These are phyloP conservation scores for Drosophila malerkotliana DNA, from an alignment of 1,140 invertebrate species.

Conservation along the genomic window DNA sequence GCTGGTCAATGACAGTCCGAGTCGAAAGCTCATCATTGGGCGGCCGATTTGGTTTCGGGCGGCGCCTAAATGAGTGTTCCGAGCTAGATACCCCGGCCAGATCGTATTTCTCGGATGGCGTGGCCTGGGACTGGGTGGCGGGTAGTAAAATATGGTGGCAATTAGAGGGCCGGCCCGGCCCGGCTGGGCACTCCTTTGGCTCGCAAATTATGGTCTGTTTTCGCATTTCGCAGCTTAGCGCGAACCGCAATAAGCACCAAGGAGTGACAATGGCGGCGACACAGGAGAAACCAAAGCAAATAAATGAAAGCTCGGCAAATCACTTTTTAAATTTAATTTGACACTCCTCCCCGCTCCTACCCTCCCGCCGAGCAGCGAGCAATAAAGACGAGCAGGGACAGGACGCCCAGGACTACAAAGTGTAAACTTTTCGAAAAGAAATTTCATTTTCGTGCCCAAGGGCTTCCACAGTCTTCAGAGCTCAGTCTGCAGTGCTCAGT, in stretches of 20 bases:
- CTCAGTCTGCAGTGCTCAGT: neutral
- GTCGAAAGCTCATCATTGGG: constrained; percentile 69
- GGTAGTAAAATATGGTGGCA: constrained; percentile 44
- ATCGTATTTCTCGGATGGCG: constrained; percentile 33
- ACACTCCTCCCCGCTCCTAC: constrained; percentile 68
- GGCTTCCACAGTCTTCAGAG: constrained; percentile 19
- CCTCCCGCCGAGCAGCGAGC: constrained; percentile 34
- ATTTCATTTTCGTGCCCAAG: constrained; percentile 72
- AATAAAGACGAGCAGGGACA: constrained; percentile 54
- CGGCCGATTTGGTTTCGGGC: constrained; percentile 11
- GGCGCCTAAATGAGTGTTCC: constrained; percentile 73
- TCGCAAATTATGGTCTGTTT: constrained; percentile 45
- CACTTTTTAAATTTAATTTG: constrained; percentile 82
- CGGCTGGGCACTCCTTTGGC: neutral
- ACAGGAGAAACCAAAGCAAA: constrained; percentile 7
- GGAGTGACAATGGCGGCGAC: neutral
- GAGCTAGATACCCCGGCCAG: constrained; percentile 56
- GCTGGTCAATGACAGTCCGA: constrained; percentile 63
- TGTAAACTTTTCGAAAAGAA: constrained; percentile 66
- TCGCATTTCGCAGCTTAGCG: constrained; percentile 47
- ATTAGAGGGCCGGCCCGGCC: constrained; percentile 13
- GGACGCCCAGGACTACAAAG: constrained; percentile 57
- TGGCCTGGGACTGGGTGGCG: constrained; percentile 9
- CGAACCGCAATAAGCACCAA: constrained; percentile 1
- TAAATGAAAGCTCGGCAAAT: constrained; percentile 66